Evolutionary conservation across 1,140 invertebrate genomes (phyloP), one percentile per base, ranked within the genome.

Genomic region (Leptinotarsa lineolata): DNA sequence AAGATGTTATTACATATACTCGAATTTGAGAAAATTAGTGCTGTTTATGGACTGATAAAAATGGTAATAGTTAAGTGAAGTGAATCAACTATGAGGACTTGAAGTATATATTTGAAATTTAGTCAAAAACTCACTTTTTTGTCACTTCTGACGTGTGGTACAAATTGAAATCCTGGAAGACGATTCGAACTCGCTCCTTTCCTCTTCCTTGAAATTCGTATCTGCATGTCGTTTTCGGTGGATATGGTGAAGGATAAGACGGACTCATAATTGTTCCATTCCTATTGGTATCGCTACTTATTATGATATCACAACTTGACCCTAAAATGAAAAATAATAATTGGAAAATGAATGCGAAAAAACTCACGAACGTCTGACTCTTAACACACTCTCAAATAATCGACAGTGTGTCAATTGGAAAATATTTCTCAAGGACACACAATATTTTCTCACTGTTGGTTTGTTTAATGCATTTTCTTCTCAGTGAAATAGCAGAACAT

Each of bases 181-280:
- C 89, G 58, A 93, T 86, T 83, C 91, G 90, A 8, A 95, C 90
- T 21, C 93, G 87, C 85, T 96, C 93, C 73, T 92, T 93, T 24
- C 93, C 92, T 74, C 91, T 87, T 58, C 93, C 94, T 80, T 92
- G 90, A 81, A 96, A 96, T 76, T 95, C 93, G 83, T 94, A 95
- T 78, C 91, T 90, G 84, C 94, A 96, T 70, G 90, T 89, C 4
- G 92, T 90, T 76, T 91, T 89, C 2, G 90, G 82, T 65, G 91
- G 90, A 84, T 95, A 94, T 22, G 91, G 88, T 75, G 89, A 87
- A 45, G 93, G 92, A 83, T 91, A 94, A 78, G 89, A 90, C 46
- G 93, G 93, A 59, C 93, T 94, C 18, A 90, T 89, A 70, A 96
- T 89, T 2, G 91, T 90, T 11, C 94, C 94, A 72, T 92, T 92